Conservation (phyloP, 2,888 invertebrate species). For the Cheilosia impressa region DNA sequence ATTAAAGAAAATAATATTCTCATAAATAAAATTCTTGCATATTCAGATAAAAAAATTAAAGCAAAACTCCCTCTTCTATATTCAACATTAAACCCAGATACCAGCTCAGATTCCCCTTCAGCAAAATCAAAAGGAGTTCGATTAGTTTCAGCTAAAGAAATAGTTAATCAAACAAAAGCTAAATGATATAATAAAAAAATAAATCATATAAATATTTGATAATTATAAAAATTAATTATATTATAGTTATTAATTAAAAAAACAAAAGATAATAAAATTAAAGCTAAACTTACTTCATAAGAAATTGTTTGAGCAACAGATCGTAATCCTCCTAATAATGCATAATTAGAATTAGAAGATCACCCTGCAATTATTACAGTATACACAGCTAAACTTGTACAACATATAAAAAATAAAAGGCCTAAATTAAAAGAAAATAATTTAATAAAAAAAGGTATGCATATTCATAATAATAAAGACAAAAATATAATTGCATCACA, state of each 20-base stretch:
- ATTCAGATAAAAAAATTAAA: conserved; percentile 89
- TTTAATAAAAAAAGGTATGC: conserved; percentile 86
- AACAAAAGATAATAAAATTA: conserved; percentile 87
- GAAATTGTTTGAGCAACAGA: conserved; percentile 90
- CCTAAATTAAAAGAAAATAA: conserved; percentile 86
- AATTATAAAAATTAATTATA: conserved; percentile 84
- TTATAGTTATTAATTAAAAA: conserved; percentile 86
- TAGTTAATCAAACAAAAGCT: conserved; percentile 85
- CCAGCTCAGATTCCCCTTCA: conserved; percentile 91
- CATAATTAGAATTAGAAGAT: conserved; percentile 89
- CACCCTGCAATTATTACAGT: conserved; percentile 87
- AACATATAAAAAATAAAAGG: conserved; percentile 86
- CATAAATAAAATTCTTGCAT: conserved; percentile 89
- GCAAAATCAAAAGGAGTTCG: conserved; percentile 92
- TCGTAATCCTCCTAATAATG: conserved; percentile 88
- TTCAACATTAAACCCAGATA: conserved; percentile 92
- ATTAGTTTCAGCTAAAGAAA: conserved; percentile 89
- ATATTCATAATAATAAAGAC: conserved; percentile 85
- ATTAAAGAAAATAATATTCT: conserved; percentile 86
- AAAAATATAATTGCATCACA: conserved; percentile 89
- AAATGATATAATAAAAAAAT: conserved; percentile 85
- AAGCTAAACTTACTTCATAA: conserved; percentile 89
- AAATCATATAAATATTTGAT: conserved; percentile 85
- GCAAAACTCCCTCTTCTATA: conserved; percentile 89
- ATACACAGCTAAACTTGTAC: conserved; percentile 87